Conservation (phyloP, 1,140 invertebrate species). For the Wiebesia pumilae region DNA sequence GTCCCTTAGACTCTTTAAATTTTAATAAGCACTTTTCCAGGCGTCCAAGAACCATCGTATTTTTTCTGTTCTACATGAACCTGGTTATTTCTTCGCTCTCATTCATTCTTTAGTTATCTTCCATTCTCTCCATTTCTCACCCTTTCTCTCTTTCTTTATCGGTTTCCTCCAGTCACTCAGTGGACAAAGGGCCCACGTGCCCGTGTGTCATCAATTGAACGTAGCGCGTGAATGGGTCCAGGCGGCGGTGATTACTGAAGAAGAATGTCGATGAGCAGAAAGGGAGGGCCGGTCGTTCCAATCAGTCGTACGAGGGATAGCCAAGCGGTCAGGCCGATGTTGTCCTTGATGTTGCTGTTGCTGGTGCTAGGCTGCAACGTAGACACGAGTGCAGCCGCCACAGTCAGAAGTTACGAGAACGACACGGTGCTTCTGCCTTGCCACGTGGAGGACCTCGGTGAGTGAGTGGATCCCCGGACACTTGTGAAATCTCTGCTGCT, state of each 20-base stretch:
- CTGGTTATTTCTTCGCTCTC: too few relatives aligned
- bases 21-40: slow-evolving; percentile 12
- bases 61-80: too few relatives aligned
- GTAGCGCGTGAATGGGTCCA: slow-evolving; percentile 6
- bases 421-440: slow-evolving; percentile 85
- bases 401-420: slow-evolving; percentile 84
- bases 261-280: slow-evolving; percentile 18
- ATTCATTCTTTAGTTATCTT: too few relatives aligned
- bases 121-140: too few relatives aligned
- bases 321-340: neutral
- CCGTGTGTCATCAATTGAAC: slow-evolving; percentile 48
- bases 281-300: neutral
- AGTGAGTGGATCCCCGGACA: slow-evolving; percentile 54
- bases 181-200: too few relatives aligned
- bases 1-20: neutral
- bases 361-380: slow-evolving; percentile 58
- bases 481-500: too few relatives aligned
- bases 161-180: too few relatives aligned
- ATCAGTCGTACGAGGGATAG: neutral
- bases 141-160: too few relatives aligned
- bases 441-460: slow-evolving; percentile 78
- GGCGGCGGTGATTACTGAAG: neutral
- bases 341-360: neutral
- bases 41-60: neutral
- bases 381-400: slow-evolving; percentile 79